Percentiles rank a stretch among this genome's conserved stretches.
These are phyloP conservation scores for Anguilla anguilla DNA, from an alignment of 2,797 vertebrate species.

Conservation along the genomic window DNA sequence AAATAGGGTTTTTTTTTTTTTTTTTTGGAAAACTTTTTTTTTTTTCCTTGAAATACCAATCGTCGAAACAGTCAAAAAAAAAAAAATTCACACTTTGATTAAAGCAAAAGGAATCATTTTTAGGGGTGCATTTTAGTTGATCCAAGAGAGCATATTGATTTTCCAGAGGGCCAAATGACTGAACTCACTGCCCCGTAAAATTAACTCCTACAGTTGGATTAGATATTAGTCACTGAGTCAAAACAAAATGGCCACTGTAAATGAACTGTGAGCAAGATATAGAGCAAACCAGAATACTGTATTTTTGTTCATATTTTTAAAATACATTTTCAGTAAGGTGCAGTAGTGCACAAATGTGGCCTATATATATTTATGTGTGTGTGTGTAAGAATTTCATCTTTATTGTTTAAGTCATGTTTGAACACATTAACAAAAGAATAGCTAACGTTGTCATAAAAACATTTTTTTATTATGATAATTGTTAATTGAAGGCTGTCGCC, in stretches of 20 bases:
- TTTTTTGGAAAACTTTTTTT: not conserved
- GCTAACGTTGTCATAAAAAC: slow-evolving; percentile 28
- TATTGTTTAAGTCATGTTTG: not conserved
- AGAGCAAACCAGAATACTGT: not conserved
- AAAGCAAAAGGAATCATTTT: slow-evolving; percentile 7
- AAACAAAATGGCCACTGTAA: not conserved
- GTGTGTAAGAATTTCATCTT: not conserved
- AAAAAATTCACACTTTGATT: not conserved
- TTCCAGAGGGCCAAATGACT: slow-evolving; percentile 41
- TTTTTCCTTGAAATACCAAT: not conserved
- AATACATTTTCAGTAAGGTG: not conserved
- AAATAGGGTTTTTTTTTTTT: not conserved
- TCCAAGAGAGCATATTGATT: slow-evolving; percentile 38
- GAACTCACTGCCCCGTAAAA: not conserved
- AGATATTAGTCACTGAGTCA: slow-evolving; percentile 9
- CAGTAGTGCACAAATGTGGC: not conserved
- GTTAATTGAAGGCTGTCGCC: slow-evolving; percentile 63
- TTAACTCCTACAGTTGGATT: not conserved
- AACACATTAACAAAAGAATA: not conserved
- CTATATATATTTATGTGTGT: not conserved
- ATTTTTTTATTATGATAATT: slow-evolving; percentile 75
- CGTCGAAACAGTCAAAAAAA: not conserved
- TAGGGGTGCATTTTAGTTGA: slow-evolving; percentile 39
- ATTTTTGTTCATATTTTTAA: slow-evolving; percentile 1
- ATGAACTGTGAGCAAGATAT: not conserved